Percentiles rank a stretch among this genome's conserved stretches.
phyloP scores from a whole-genome alignment of 2,113 vertebrate genomes.

The Hoplias malabaricus region DNA sequence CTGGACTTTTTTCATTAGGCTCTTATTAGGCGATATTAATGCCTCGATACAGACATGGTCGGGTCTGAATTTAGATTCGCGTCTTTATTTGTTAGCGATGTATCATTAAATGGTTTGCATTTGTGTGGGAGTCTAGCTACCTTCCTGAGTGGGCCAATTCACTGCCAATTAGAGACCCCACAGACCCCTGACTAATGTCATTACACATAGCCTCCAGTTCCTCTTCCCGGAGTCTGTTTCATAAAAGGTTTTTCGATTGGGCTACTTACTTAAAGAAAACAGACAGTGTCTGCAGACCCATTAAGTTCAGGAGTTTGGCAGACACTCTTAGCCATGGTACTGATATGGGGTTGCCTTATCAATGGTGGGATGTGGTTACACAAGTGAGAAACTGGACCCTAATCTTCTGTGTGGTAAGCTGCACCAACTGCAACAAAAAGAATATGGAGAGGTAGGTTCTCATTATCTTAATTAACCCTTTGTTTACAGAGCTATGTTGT shows the following conservation, averaged over 20 bases:
- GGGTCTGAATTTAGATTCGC: conserved; percentile 6
- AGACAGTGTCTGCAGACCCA: not conserved
- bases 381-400: too few relatives aligned
- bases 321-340: too few relatives aligned
- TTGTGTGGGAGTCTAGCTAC: not conserved
- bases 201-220: not conserved
- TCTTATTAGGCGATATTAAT: conserved; percentile 28
- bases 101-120: conserved; percentile 7
- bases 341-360: too few relatives aligned
- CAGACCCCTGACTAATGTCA: not conserved
- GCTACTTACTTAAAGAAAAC: not conserved
- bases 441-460: too few relatives aligned
- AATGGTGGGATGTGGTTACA: too few relatives aligned
- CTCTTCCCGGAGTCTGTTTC: not conserved
- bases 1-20: not conserved
- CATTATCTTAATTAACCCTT: too few relatives aligned
- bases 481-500: too few relatives aligned
- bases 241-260: not conserved
- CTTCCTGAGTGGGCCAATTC: not conserved
- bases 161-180: not conserved
- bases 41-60: not conserved
- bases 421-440: too few relatives aligned
- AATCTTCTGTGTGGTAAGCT: too few relatives aligned
- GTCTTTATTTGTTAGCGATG: not conserved
- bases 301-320: not conserved